Evolutionary conservation across 2,797 vertebrate species (phyloP), one percentile per base, ranked within the genome.

Genomic region (Neosalanx taihuensis): DNA sequence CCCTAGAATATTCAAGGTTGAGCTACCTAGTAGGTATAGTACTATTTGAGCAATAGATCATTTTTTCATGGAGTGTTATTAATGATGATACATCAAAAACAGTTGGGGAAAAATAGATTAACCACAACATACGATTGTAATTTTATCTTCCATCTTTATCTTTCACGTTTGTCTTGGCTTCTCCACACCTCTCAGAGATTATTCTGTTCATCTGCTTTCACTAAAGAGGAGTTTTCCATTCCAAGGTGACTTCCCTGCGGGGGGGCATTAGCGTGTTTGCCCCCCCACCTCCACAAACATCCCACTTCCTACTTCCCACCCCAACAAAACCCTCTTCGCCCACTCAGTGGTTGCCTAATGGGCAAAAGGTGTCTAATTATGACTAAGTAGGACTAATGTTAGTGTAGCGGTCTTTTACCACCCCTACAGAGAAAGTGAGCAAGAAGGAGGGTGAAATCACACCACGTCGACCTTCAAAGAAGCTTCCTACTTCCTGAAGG

Each of bases 281-380:
- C 62, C 37, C 51, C 18, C 70, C 72, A 76, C 70, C 75, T 76
- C 74, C 76, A 74, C 64, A 73, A 73, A 75, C 65, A 75, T 66
- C 77, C 65, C 51, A 63, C 74, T 67, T 70, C 64, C 72, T 57
- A 63, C 76, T 1, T 33, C 51, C 51, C 51, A 67, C 62, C 68
- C 65, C 67, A 76, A 62, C 67, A 61, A 71, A 71, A n/a, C n/a
- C 70, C 62, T 70, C 64, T 64, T 29, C 10, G 72, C 64, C 59
- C 23, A 80, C 63, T 57, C 69, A 72, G 71, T 73, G 68, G 76
- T 75, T 69, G 68, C 72, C 62, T 73, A 73, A 77, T 75, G 62
- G 77, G 69, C 35, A 78, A 78, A 77, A 73, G 61, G 57, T 35
- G 70, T 76, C 46, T 78, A 81, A 83, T 81, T 73, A 78, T 71